phyloP scores from a whole-genome alignment of 1,140 invertebrate genomes.

The Gerris buenoi region DNA sequence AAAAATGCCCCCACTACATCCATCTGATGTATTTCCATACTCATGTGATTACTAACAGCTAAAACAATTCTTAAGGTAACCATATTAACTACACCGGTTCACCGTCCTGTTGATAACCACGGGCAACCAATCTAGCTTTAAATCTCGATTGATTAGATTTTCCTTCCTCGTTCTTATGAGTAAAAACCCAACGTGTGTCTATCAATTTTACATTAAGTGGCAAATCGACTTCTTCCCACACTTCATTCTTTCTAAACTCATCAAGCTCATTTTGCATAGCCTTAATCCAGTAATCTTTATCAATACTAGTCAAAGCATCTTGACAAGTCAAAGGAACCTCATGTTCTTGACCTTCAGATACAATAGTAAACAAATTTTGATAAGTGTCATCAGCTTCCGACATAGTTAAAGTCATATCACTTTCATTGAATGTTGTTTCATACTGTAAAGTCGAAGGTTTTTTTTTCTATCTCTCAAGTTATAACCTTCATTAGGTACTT shows the following conservation, averaged over 20 bases:
- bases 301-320: neutral
- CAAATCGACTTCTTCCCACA: neutral
- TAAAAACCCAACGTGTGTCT: neutral
- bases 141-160: constrained; percentile 8
- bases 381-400: neutral
- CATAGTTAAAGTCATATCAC: neutral
- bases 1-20: constrained; percentile 16
- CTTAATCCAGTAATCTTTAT: neutral
- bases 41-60: constrained; percentile 3
- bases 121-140: constrained; percentile 18
- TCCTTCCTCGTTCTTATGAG: neutral
- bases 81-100: constrained; percentile 11
- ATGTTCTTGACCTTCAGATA: neutral
- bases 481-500: neutral
- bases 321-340: neutral
- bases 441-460: neutral
- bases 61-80: constrained; percentile 10
- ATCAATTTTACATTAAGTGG: neutral
- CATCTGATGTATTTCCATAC: constrained; percentile 5
- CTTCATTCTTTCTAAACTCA: neutral
- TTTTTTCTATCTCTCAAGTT: neutral
- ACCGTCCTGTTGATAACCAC: constrained; percentile 15
- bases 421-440: neutral
- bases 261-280: neutral
- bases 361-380: neutral